phyloP scores from a whole-genome alignment of 2,113 vertebrate genomes.

The Phoxinus phoxinus region DNA sequence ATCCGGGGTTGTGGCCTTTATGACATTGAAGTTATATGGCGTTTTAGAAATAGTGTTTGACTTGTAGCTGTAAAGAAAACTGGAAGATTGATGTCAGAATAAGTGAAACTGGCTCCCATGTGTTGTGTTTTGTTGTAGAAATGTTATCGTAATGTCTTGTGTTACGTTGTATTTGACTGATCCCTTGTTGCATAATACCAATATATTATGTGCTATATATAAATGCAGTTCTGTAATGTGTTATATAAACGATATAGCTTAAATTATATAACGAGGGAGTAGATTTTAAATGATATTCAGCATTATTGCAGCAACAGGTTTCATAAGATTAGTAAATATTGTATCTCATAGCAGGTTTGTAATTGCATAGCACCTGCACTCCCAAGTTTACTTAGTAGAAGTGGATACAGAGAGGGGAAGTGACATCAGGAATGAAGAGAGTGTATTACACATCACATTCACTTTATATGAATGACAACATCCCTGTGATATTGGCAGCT shows the following conservation, averaged over 20 bases:
- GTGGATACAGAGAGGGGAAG: neutral
- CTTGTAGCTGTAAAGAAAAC: neutral
- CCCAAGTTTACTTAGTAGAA: neutral
- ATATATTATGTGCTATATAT: neutral
- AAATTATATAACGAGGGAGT: neutral
- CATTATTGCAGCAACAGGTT: neutral
- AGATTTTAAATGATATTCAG: neutral
- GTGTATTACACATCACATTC: neutral
- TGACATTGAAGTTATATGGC: neutral
- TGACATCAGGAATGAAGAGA: neutral
- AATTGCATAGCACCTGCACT: neutral
- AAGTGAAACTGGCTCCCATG: neutral
- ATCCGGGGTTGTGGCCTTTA: neutral
- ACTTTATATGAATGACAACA: neutral
- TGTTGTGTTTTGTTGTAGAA: neutral
- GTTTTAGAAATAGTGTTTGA: neutral
- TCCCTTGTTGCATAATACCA: neutral
- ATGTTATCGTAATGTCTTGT: neutral
- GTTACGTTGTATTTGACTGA: neutral
- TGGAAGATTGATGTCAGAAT: neutral
- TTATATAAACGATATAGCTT: neutral
- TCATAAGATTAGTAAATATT: neutral
- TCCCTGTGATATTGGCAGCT: no score
- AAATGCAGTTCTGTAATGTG: neutral
- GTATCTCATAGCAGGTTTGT: neutral